Evolutionary conservation across 2,113 vertebrate species (phyloP).

Genomic region (Oryzias javanicus): DNA sequence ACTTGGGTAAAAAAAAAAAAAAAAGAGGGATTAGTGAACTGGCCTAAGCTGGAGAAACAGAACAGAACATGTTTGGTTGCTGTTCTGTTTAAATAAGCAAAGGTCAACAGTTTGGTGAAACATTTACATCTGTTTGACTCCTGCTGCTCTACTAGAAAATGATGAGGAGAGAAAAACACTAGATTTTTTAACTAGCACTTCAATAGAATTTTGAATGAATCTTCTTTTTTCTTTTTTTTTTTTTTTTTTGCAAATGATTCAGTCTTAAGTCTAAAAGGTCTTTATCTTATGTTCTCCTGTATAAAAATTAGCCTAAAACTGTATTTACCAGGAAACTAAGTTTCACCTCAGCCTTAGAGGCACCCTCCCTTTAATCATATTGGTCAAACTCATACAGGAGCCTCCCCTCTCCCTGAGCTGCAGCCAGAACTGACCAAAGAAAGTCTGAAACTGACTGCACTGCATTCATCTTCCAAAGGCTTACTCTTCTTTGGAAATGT

Average conservation of each 20-base stretch:
- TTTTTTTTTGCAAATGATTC: background rate
- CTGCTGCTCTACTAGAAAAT: background rate
- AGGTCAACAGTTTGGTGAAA: constrained; percentile 62
- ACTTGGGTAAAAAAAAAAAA: constrained; percentile 2
- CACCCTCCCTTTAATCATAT: constrained; percentile 61
- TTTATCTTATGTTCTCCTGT: background rate
- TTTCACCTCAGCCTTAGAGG: constrained; percentile 31
- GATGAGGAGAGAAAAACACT: background rate
- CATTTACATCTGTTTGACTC: constrained; percentile 50
- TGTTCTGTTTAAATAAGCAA: constrained; percentile 55
- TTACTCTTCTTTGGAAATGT: constrained; percentile 61
- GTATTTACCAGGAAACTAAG: background rate
- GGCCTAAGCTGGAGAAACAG: constrained; percentile 9
- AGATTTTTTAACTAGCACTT: background rate
- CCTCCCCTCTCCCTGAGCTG: constrained; percentile 64
- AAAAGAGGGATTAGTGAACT: constrained; percentile 3
- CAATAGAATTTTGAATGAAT: background rate
- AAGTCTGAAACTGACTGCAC: constrained; percentile 45
- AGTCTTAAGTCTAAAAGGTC: background rate
- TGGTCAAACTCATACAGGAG: constrained; percentile 45
- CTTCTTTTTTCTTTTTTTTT: too few relatives aligned
- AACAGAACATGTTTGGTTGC: constrained; percentile 11
- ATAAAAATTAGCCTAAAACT: background rate
- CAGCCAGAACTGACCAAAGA: constrained; percentile 38
- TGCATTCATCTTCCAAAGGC: constrained; percentile 6